These are phyloP conservation scores for Hirtodrosophila histrioides DNA, from an alignment of 2,888 invertebrate species.

Conservation along the genomic window DNA sequence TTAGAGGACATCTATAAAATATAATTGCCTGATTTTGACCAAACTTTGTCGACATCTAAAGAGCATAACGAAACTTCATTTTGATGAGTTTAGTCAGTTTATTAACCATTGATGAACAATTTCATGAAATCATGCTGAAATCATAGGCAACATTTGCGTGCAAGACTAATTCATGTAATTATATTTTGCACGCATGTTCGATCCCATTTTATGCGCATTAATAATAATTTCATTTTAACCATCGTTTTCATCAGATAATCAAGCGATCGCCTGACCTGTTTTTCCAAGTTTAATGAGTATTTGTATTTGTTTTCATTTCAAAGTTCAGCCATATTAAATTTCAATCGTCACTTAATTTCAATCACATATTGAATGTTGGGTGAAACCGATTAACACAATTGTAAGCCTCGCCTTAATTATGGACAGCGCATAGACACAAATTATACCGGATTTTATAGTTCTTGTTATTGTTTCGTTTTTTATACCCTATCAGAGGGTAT, in stretches of 20 bases:
- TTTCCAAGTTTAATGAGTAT: not conserved
- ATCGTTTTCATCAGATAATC: not conserved
- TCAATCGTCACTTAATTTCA: conserved; percentile 1
- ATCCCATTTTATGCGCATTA: not conserved
- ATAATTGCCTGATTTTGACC: no score
- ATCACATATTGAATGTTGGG: conserved; percentile 14
- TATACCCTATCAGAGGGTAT: no score
- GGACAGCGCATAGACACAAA: conserved; percentile 20
- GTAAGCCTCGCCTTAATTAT: conserved; percentile 43
- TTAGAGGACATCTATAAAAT: no score
- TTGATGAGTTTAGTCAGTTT: no score
- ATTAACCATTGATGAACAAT: no score
- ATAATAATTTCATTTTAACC: not conserved
- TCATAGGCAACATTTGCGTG: no score
- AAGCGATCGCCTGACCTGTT: no score
- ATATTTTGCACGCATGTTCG: no score
- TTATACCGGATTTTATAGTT: conserved; percentile 27
- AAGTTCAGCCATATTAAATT: conserved; percentile 2
- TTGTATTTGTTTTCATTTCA: not conserved
- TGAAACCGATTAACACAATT: conserved; percentile 47
- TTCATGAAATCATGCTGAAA: no score
- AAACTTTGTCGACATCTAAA: no score
- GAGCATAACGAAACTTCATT: no score
- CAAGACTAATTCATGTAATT: no score
- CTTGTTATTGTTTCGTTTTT: conserved; percentile 11